Conservation (phyloP, 2,113 vertebrate genomes). For the Felis catus region F.catus_Fca126_mat1.0 CM031428.1:9975001-9975500, state of each 20-base stretch:
- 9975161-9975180: background rate
- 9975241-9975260: background rate
- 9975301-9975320: background rate
- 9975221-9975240: background rate
- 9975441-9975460: conserved; percentile 19
- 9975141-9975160: background rate
- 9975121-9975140: background rate
- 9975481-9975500: background rate
- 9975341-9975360: background rate
- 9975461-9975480: background rate
- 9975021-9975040: background rate
- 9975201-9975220: background rate
- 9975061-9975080: background rate
- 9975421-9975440: background rate
- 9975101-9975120: background rate
- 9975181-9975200: background rate
- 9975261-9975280: background rate
- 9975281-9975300: background rate
- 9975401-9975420: conserved; percentile 11
- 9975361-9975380: background rate
- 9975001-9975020: background rate
- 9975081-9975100: background rate
- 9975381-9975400: background rate
- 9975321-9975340: background rate
- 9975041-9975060: background rate